phyloP scores from a whole-genome alignment of 2,797 vertebrate species.

The Tauraco hartlaubi region DNA sequence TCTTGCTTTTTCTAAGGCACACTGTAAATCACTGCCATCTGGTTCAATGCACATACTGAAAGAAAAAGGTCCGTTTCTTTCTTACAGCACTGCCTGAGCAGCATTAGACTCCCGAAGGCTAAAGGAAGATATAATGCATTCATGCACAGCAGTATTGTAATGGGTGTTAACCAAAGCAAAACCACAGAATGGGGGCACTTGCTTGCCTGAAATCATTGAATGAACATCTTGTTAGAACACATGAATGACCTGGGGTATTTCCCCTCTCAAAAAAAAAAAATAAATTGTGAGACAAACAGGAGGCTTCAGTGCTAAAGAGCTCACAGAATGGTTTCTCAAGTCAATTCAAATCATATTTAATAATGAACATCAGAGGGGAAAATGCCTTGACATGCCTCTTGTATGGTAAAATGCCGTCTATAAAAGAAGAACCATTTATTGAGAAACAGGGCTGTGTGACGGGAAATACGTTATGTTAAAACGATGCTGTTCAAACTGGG shows the following conservation, averaged over 20 bases:
- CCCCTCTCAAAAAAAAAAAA: not conserved
- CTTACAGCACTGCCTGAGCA: not conserved
- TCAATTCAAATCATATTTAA: slow-evolving; percentile 10
- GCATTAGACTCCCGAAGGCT: not conserved
- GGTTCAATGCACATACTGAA: slow-evolving; percentile 30
- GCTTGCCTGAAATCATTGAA: slow-evolving; percentile 22
- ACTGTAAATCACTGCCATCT: slow-evolving; percentile 8
- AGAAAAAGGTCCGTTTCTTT: slow-evolving; percentile 8
- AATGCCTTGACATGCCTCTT: not conserved
- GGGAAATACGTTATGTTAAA: not conserved
- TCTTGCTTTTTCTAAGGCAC: not conserved
- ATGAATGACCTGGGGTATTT: not conserved
- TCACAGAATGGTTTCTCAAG: not conserved
- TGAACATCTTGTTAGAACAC: not conserved
- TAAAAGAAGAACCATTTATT: not conserved
- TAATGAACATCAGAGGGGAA: not conserved
- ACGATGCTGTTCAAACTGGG: not conserved
- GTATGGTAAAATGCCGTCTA: not conserved
- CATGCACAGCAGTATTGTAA: not conserved
- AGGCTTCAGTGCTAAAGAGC: not conserved
- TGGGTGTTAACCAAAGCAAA: slow-evolving; percentile 30
- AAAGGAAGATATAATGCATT: not conserved
- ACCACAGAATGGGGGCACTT: not conserved
- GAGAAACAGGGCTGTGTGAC: not conserved
- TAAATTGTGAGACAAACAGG: not conserved